A percentile compares a stretch with the other conserved stretches of the same genome.
Conservation (phyloP, 2,113 vertebrate species). For the Ranitomeya variabilis region DNA sequence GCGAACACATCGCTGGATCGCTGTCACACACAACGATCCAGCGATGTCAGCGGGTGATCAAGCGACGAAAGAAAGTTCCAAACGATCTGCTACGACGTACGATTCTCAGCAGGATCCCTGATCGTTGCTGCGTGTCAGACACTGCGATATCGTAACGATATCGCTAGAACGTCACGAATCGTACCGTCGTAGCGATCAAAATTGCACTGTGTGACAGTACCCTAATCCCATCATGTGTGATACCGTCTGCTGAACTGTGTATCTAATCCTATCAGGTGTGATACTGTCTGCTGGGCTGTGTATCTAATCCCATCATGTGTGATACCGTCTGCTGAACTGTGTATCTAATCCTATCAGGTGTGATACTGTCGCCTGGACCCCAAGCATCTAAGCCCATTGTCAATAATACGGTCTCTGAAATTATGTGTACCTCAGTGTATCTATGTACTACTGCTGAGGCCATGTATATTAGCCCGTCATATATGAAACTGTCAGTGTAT, state of each 20-base stretch:
- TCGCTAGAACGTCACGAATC: no score
- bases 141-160: no score
- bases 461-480: neutral
- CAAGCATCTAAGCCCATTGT: neutral
- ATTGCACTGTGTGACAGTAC: no score
- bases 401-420: neutral
- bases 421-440: neutral
- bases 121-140: no score
- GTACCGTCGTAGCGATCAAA: no score
- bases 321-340: neutral
- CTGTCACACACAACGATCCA: no score
- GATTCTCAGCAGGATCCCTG: no score
- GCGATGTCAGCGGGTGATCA: no score
- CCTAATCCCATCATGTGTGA: no score
- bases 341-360: neutral
- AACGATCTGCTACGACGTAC: no score
- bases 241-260: neutral
- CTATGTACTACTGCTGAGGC: neutral
- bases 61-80: no score
- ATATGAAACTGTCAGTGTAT: neutral
- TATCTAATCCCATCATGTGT: neutral
- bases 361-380: neutral
- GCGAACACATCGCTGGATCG: no score
- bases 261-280: neutral
- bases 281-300: neutral